phyloP scores from a whole-genome alignment of 1,140 invertebrate species.

The Calliopsis andreniformis region DNA sequence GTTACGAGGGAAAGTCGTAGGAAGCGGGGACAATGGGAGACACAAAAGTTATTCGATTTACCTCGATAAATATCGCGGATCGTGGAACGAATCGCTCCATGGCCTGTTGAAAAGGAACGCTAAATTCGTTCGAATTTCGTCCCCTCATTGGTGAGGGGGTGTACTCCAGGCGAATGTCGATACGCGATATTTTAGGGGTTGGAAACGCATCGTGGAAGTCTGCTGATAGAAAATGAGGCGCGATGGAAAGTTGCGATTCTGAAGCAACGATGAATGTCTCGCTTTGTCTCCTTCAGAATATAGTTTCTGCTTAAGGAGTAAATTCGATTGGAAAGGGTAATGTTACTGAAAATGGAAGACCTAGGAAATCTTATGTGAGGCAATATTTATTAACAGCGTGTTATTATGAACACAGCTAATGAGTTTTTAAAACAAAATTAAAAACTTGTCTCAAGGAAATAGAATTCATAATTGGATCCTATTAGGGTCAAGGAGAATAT shows the following conservation, averaged over 20 bases:
- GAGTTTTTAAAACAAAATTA: too few species aligned
- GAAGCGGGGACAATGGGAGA: conserved; percentile 12
- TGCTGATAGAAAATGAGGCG: too few species aligned
- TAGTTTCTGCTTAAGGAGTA: too few species aligned
- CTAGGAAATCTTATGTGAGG: too few species aligned
- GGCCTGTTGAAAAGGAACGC: not conserved
- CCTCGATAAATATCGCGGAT: conserved; percentile 42
- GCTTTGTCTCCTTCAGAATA: too few species aligned
- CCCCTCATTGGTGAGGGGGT: not conserved
- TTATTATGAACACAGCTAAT: too few species aligned
- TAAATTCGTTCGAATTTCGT: not conserved
- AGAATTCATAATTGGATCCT: too few species aligned
- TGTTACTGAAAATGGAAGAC: too few species aligned
- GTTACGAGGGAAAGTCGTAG: not conserved
- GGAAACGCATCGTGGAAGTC: not conserved
- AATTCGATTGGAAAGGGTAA: too few species aligned
- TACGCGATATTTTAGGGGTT: not conserved
- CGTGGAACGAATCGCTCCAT: not conserved
- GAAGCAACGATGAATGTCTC: not conserved
- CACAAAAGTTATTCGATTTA: conserved; percentile 41
- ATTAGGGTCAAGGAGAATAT: too few species aligned
- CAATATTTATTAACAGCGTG: too few species aligned
- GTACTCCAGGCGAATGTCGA: not conserved
- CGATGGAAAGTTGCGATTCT: not conserved
- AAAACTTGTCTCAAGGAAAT: too few species aligned